These are phyloP conservation scores for Helicolenus hilgendorfi DNA, from an alignment of 2,797 vertebrate genomes.

Conservation along the genomic window DNA sequence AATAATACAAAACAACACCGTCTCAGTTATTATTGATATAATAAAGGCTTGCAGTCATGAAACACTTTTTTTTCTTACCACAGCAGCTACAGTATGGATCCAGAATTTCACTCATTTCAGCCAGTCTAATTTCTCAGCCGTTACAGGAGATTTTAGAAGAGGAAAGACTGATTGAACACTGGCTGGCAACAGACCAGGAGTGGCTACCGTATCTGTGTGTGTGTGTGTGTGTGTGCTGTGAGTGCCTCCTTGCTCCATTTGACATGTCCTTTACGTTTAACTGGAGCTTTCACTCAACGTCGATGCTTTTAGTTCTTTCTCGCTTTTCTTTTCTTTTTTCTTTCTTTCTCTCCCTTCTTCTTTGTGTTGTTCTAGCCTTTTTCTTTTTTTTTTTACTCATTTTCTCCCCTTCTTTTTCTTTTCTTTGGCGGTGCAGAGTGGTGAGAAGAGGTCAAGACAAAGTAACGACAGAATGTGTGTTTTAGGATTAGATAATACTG, in stretches of 20 bases:
- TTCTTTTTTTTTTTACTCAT: background rate
- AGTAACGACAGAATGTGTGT: slow-evolving; percentile 24
- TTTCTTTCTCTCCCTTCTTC: background rate
- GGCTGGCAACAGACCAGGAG: slow-evolving; percentile 46
- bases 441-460: background rate
- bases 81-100: slow-evolving; percentile 48
- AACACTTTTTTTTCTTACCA: background rate
- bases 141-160: slow-evolving; percentile 44
- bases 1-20: background rate
- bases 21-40: slow-evolving; percentile 8
- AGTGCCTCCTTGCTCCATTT: slow-evolving; percentile 58
- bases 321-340: background rate
- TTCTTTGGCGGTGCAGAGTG: slow-evolving; percentile 5
- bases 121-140: slow-evolving; percentile 16
- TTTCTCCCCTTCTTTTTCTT: background rate
- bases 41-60: slow-evolving; percentile 34
- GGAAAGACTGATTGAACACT: slow-evolving; percentile 49
- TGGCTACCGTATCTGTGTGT: slow-evolving; percentile 30
- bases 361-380: slow-evolving; percentile 14
- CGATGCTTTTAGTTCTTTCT: slow-evolving; percentile 24
- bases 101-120: slow-evolving; percentile 27
- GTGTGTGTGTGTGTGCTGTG: background rate
- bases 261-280: slow-evolving; percentile 59
- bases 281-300: slow-evolving; percentile 48
- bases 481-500: slow-evolving; percentile 31